Evolutionary conservation across 2,113 vertebrate genomes (phyloP), one percentile per base, ranked within the genome.

Genomic region (Phrynosoma blainvillii): DNA sequence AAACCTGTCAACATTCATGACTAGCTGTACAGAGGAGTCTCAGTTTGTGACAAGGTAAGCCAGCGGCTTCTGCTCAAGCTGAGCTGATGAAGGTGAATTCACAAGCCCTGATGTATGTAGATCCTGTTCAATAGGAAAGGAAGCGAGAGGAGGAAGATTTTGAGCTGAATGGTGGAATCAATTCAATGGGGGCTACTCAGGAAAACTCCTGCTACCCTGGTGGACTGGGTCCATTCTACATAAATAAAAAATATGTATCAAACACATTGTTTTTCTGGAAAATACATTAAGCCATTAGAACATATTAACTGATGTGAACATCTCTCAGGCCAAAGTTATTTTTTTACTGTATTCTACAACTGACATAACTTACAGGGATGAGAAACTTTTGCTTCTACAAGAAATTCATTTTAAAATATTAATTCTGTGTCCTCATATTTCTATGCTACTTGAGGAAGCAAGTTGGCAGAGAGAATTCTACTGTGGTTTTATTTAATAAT

Each of bases 391-490:
- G 40, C 78, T 42, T 54, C 68, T 81, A n/a, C 70, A 79, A 88
- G 16, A 30, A 27, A 27, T 70, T 42, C 32, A 76, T 59, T 84
- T 79, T 80, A 66, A 88, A 85, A 79, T 86, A 66, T 52, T 79
- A n/a, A 78, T 88, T 84, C 32, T 84, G 75, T 77, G 89, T 36
- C 75, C 81, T 71, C 80, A 0, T 10, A 0, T 87, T 87, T 40
- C 79, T 85, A 79, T 73, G 70, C 30, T 90, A 70, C 73, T 89
- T 30, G 87, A 77, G 71, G 32, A 89, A 88, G 40, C 16, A 68
- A 52, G 84, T 20, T 84, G 12, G 52, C 74, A 62, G 23, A 87
- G 54, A 90, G 83, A 90, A 71, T 18, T 0, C 0, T 0, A 84
- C 84, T 66, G 30, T 78, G 2, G 47, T 87, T 91, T 82, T 85